These are phyloP conservation scores for Calephelis virginiensis DNA, from an alignment of 1,140 invertebrate genomes.

Conservation along the genomic window DNA sequence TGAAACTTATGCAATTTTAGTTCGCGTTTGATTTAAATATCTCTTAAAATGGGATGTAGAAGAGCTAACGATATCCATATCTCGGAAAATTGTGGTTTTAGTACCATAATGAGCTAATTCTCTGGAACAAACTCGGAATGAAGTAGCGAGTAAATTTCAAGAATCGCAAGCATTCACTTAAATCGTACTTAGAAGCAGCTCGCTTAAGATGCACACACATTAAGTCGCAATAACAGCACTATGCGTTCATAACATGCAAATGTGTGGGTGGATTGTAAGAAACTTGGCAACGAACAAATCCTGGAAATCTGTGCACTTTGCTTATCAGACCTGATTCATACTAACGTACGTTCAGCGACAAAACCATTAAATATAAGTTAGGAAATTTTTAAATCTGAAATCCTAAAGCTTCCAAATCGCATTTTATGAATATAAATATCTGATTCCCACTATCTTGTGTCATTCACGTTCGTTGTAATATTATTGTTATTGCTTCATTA, in stretches of 20 bases:
- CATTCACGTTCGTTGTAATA: no score
- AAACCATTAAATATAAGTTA: background rate
- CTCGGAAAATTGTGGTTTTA: slow-evolving; percentile 11
- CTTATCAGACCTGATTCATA: slow-evolving; percentile 75
- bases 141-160: slow-evolving; percentile 22
- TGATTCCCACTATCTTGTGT: no score
- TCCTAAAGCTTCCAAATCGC: no score
- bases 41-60: slow-evolving; percentile 1
- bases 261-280: slow-evolving; percentile 54
- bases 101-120: slow-evolving; percentile 11
- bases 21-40: slow-evolving; percentile 8
- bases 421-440: no score
- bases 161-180: slow-evolving; percentile 33
- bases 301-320: slow-evolving; percentile 64
- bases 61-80: slow-evolving; percentile 11
- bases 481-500: no score
- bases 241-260: slow-evolving; percentile 63
- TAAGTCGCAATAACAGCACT: slow-evolving; percentile 45
- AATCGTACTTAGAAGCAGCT: slow-evolving; percentile 32
- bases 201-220: slow-evolving; percentile 40
- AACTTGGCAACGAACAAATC: slow-evolving; percentile 65
- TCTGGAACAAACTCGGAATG: slow-evolving; percentile 9
- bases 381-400: background rate
- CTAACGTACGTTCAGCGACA: slow-evolving; percentile 32
- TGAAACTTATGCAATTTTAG: slow-evolving; percentile 5